These are phyloP conservation scores for Sinopyrophorus schimmeli DNA, from an alignment of 2,888 invertebrate species.

Conservation along the genomic window DNA sequence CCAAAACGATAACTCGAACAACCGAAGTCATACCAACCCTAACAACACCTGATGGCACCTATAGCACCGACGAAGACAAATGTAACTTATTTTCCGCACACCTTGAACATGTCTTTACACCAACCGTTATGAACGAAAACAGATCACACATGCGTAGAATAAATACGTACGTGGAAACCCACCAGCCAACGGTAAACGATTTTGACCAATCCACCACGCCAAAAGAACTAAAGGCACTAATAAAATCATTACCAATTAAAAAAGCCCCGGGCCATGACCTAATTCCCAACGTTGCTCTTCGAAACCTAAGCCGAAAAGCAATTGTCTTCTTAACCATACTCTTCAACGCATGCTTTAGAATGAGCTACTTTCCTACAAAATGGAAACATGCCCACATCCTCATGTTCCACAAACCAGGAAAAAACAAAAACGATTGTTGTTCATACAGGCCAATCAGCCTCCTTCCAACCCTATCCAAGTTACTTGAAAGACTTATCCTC, in stretches of 20 bases:
- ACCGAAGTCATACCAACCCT: no score
- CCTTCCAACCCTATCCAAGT: no score
- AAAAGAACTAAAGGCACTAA: neutral
- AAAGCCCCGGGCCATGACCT: constrained; percentile 2
- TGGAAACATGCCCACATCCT: no score
- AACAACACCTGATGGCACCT: constrained; percentile 4
- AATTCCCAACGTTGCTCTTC: constrained; percentile 1
- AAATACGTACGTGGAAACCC: neutral
- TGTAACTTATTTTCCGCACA: neutral
- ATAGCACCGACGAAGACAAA: constrained; percentile 1
- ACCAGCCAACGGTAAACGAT: constrained; percentile 1
- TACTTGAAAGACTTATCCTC: no score
- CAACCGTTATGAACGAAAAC: neutral
- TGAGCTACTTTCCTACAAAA: no score
- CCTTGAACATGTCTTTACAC: neutral
- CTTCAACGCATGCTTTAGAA: neutral
- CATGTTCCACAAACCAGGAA: no score
- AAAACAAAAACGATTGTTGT: no score
- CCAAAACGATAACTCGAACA: neutral
- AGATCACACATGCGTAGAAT: neutral
- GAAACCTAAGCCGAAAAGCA: constrained; percentile 1
- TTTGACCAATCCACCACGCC: neutral
- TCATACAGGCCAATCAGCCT: no score
- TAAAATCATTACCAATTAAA: neutral
- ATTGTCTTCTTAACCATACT: constrained; percentile 1